Evolutionary conservation across 35 echinoderm and acorn worm genomes (phyloP), one percentile per base, ranked within the genome.

Genomic region (Acanthaster planci): DNA sequence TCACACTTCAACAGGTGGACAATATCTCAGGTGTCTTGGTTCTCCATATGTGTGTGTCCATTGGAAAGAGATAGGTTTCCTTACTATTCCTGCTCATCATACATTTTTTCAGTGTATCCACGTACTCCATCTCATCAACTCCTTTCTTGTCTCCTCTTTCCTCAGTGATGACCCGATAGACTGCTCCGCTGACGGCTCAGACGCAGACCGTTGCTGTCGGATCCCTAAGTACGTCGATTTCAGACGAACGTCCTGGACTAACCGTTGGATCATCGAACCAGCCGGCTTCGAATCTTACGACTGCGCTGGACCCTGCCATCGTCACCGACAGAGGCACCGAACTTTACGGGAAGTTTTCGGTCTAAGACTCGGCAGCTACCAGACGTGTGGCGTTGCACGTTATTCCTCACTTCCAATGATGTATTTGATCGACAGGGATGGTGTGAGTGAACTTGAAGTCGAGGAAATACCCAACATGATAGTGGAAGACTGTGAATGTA

Each of bases 191-290:
- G 92, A 82, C 51, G 84, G 81, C 21, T 76, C 76, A 37, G 88
- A 91, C 55, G 39, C 86, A 23, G 59, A 86, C 17, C 76, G 82
- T 0, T 99, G 96, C 76, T 99, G 96, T 82, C 83, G 96, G 34
- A 84, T 50, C 19, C 77, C 92, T 36, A 87, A 83, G 37, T 94
- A 89, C 83, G 75, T 99, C 81, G 82, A 94, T 56, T 91, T 99
- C 79, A 81, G 92, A 23, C 79, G 91, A 18, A 90, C 86, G 35
- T 51, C 76, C 31, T 99, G 91, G 92, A 83, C 92, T 29, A 91
- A 92, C 57, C 92, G 96, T 2, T 99, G 96, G 96, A 90, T 99
- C 21, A 99, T 99, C 51, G 96, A 99, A 80, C 96, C 96, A 0
- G 68, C 85, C 21, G 96, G 96, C 18, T 99, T 91, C 67, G 96